Evolutionary conservation across 2,888 invertebrate genomes (phyloP), one percentile per base, ranked within the genome.

Genomic region (Spodoptera exigua): DNA sequence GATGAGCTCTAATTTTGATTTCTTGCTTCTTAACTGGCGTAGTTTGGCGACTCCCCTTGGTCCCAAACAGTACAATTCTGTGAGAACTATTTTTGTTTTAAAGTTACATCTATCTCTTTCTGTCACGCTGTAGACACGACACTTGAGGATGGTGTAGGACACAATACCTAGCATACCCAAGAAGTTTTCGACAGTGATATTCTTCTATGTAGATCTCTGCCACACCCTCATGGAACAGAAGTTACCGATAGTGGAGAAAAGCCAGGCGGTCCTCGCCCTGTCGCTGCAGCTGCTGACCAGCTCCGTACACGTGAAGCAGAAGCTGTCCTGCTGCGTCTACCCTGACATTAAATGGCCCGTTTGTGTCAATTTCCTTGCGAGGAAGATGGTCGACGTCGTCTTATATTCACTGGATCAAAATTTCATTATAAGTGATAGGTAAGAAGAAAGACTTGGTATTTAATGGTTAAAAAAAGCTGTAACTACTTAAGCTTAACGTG

Each of bases 391-490:
- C 5, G 81, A 88, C 32, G 61, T 80, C 0, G 81, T 87, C 1
- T 34, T 89, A 7, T 75, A 66, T 21, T 83, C 89, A 0, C 76
- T 92, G 2, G 83, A 89, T 1, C 85, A 82, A 11, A 81, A 89
- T 61, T 81, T 44, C 9, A 78, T 90, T 34, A 47, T 92, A 1
- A 88, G 84, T 61, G 89, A 92, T 34, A 89, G 89, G 93, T 91
- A 2, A 58, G 63, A 59, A 9, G 11, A 7, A 11, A 12, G 21
- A 35, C 9, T 2, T 3, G 16, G 17, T 2, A 11, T 40, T 16
- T 39, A n/a, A n/a, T n/a, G n/a, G n/a, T n/a, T n/a, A n/a, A n/a
- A n/a, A n/a, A 27, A 0, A 27, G 27, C 5, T 5, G 27, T 27
- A 27, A 1, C 27, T 27, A 27, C 27, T 7, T 7, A 27, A 27